Evolutionary conservation across 2,888 invertebrate genomes (phyloP).

Genomic region (Lathronympha strigana): DNA sequence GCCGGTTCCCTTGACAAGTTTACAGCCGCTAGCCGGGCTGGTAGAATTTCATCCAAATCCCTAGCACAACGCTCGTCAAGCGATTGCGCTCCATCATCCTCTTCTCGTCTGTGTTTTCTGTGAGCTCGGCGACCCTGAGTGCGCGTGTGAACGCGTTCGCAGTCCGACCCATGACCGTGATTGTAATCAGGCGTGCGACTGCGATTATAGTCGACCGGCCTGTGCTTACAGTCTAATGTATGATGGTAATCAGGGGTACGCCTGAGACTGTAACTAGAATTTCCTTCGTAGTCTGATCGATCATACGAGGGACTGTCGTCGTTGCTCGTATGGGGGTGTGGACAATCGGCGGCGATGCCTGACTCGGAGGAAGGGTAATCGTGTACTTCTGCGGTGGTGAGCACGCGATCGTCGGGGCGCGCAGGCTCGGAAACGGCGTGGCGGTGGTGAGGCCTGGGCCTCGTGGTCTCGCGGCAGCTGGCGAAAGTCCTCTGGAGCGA

Average conservation of each 20-base stretch:
- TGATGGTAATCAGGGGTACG: constrained; percentile 75
- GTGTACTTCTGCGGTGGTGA: constrained; percentile 79
- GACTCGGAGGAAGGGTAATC: constrained; percentile 82
- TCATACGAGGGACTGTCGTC: constrained; percentile 80
- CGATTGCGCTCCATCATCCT: constrained; percentile 77
- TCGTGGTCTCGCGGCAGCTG: constrained; percentile 73
- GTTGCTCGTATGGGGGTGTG: constrained; percentile 76
- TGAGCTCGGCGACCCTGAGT: constrained; percentile 71
- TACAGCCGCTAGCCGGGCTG: constrained; percentile 78
- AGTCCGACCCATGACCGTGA: constrained; percentile 71
- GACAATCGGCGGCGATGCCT: constrained; percentile 81
- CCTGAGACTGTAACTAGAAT: constrained; percentile 73
- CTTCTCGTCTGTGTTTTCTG: constrained; percentile 70
- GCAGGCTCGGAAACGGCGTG: constrained; percentile 78
- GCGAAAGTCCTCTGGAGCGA: constrained; percentile 76
- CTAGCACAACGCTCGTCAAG: constrained; percentile 78
- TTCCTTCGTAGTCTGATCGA: constrained; percentile 76
- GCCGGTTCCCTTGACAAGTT: constrained; percentile 74
- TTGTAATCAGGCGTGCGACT: constrained; percentile 78
- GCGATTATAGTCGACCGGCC: constrained; percentile 70
- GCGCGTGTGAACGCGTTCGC: constrained; percentile 68
- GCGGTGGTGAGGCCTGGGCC: constrained; percentile 74
- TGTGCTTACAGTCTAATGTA: constrained; percentile 72
- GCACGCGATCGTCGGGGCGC: constrained; percentile 76
- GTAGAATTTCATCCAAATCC: constrained; percentile 80